Percentiles rank a stretch among this genome's conserved stretches.
Evolutionary conservation across 1,140 invertebrate species (phyloP).

Genomic region (Calliphora vicina): DNA sequence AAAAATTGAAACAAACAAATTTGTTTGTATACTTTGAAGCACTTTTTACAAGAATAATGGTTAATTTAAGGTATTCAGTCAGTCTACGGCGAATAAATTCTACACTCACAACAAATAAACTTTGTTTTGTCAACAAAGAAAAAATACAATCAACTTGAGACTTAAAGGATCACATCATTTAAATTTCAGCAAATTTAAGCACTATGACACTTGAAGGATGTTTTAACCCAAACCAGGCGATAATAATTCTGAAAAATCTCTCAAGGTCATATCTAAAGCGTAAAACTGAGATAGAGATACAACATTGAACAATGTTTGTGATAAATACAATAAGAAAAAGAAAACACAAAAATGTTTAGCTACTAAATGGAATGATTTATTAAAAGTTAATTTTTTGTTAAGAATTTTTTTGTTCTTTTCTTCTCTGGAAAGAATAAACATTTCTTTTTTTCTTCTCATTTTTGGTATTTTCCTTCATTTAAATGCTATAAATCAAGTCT

Average conservation of each 20-base stretch:
- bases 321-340: no score
- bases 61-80: no score
- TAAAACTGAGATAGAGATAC: neutral
- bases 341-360: no score
- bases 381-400: neutral
- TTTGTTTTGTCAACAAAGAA: neutral
- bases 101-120: no score
- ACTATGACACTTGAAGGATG: neutral
- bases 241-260: neutral
- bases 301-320: neutral
- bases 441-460: neutral
- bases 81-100: no score
- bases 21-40: no score
- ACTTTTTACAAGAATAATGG: no score
- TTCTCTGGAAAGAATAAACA: neutral
- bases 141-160: neutral
- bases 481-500: constrained; percentile 9
- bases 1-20: no score
- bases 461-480: neutral
- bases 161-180: constrained; percentile 2
- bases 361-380: neutral
- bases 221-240: neutral
- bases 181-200: neutral
- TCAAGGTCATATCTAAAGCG: neutral
- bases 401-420: neutral